Percentiles rank a stretch among this genome's conserved stretches.
Conservation (phyloP, 2,888 invertebrate species). For the Tenthredo mesomela region DNA sequence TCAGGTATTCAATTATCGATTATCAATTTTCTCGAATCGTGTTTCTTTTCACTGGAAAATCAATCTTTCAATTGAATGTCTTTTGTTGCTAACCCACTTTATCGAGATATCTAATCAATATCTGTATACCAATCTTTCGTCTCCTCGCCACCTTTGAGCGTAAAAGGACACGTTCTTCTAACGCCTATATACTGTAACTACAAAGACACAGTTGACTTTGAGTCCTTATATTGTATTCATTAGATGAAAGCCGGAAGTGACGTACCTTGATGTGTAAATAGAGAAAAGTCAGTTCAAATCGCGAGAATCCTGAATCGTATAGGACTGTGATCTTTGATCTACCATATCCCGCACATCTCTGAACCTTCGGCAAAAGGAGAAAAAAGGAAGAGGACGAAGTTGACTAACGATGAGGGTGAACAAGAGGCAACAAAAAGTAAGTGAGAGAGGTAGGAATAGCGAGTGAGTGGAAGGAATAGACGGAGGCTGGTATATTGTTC, state of each 20-base stretch:
- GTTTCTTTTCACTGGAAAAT: neutral
- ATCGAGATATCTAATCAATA: neutral
- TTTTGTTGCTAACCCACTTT: neutral
- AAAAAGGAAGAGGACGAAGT: neutral
- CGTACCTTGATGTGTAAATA: neutral
- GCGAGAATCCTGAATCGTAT: neutral
- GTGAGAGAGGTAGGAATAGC: conserved; percentile 28
- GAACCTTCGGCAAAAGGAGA: neutral
- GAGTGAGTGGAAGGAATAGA: conserved; percentile 56
- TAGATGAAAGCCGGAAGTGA: neutral
- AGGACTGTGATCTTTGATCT: neutral
- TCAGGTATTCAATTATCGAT: neutral
- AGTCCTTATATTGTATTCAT: neutral
- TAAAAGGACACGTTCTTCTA: neutral
- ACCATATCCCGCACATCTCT: neutral
- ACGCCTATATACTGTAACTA: neutral
- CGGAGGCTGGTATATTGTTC: conserved; percentile 56
- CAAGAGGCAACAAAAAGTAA: neutral
- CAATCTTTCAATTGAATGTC: neutral
- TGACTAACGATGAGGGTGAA: neutral
- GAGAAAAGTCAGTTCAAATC: neutral
- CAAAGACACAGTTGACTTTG: neutral
- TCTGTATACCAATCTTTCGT: neutral
- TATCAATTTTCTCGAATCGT: neutral
- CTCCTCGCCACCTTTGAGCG: neutral